Conservation (phyloP, 1,140 invertebrate species). For the Drosophila sproati region DNA sequence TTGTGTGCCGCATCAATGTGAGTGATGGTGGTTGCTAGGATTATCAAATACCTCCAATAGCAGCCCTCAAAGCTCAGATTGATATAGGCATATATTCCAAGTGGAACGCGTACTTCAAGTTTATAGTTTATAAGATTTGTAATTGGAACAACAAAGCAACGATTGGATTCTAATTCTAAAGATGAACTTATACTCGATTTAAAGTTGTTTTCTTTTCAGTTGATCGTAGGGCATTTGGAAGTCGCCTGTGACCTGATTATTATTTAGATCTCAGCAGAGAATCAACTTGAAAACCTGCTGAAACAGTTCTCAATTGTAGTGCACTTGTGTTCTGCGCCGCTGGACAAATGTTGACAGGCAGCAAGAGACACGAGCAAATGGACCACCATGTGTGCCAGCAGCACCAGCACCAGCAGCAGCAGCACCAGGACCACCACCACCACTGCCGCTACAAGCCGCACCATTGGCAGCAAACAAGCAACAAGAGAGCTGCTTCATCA, state of each 20-base stretch:
- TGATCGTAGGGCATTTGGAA: background rate
- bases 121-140: no score
- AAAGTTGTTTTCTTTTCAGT: no score
- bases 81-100: constrained; percentile 13
- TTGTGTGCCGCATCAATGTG: constrained; percentile 24
- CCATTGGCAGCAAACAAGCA: constrained; percentile 19
- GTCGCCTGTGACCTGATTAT: background rate
- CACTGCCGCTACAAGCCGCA: background rate
- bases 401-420: constrained; percentile 4
- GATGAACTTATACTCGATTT: no score
- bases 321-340: constrained; percentile 61
- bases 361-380: constrained; percentile 25
- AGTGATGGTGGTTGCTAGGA: constrained; percentile 47
- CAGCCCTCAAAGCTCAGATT: constrained; percentile 43
- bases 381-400: constrained; percentile 58
- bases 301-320: constrained; percentile 64
- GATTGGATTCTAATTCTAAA: no score
- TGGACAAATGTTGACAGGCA: constrained; percentile 55
- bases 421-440: constrained; percentile 15
- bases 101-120: no score
- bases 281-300: constrained; percentile 31
- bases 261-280: background rate
- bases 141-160: no score
- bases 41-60: constrained; percentile 46
- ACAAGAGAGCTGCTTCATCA: constrained; percentile 60